Conservation (phyloP, 1,140 invertebrate species). For the Carcinoscorpius rotundicauda region DNA sequence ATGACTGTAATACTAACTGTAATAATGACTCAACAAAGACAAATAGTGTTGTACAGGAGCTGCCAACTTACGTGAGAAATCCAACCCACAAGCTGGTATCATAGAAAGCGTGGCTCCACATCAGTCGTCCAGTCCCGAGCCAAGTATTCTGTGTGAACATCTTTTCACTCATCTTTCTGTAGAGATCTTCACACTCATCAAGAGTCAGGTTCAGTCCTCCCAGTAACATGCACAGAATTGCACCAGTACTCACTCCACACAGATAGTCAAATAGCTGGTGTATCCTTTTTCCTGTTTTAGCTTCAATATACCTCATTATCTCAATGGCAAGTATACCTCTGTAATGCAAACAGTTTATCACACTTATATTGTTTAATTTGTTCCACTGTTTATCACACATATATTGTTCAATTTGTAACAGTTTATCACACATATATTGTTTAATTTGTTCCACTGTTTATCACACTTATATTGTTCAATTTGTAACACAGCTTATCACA, state of each 20-base stretch:
- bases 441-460: no score
- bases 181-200: constrained; percentile 49
- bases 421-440: no score
- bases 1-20: no score
- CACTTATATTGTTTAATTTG: constrained; percentile 9
- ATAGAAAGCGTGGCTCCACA: constrained; percentile 82
- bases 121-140: constrained; percentile 59
- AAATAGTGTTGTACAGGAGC: no score
- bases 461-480: no score
- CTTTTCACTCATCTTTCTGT: constrained; percentile 51
- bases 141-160: constrained; percentile 58
- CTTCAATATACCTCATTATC: constrained; percentile 61
- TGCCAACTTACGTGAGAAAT: constrained; percentile 46
- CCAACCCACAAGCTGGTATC: constrained; percentile 74
- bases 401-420: no score
- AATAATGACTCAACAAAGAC: no score
- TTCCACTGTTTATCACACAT: no score
- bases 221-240: constrained; percentile 28
- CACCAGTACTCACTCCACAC: constrained; percentile 70
- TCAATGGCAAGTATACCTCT: constrained; percentile 68
- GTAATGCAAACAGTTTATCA: constrained; percentile 14
- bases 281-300: constrained; percentile 47
- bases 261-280: constrained; percentile 69
- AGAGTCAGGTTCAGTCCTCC: constrained; percentile 46
- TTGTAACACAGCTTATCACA: no score